A percentile compares a stretch with the other conserved stretches of the same genome.
phyloP scores from a whole-genome alignment of 2,113 vertebrate species.

The Pipa parva region DNA sequence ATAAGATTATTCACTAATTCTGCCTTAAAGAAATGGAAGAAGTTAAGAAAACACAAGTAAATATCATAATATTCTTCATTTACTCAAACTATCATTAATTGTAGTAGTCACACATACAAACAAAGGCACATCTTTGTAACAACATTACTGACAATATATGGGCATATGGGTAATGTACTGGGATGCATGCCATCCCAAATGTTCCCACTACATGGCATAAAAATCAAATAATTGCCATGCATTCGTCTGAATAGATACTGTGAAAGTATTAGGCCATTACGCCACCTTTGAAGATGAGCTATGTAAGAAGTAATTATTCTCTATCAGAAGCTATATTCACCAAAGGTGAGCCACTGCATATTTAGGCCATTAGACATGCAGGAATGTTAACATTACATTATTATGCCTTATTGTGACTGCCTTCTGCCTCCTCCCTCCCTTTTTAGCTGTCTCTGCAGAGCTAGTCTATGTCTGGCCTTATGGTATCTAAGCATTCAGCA shows the following conservation, averaged over 20 bases:
- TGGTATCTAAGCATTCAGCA: constrained; percentile 53
- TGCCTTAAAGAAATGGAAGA: constrained; percentile 53
- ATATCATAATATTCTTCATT: too few relatives aligned
- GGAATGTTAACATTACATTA: constrained; percentile 87
- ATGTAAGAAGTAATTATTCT: constrained; percentile 53
- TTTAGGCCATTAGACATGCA: constrained; percentile 84
- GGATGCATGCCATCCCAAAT: constrained; percentile 12
- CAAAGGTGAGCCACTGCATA: constrained; percentile 46
- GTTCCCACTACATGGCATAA: constrained; percentile 6
- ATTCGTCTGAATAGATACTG: neutral
- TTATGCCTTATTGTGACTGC: constrained; percentile 85
- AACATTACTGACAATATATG: neutral
- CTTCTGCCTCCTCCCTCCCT: constrained; percentile 41
- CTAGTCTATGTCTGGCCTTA: constrained; percentile 56
- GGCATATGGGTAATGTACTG: neutral
- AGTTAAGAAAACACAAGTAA: constrained; percentile 50
- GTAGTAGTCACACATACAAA: too few relatives aligned
- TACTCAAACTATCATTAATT: too few relatives aligned
- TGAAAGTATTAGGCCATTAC: constrained; percentile 28
- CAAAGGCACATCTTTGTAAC: too few relatives aligned
- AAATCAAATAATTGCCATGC: constrained; percentile 15
- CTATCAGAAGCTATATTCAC: constrained; percentile 45
- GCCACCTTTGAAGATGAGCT: constrained; percentile 44
- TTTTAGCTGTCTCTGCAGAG: constrained; percentile 49
- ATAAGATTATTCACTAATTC: constrained; percentile 61